These are phyloP conservation scores for Eurystomus glaucurus DNA, from an alignment of 2,797 vertebrate species.

Conservation along the genomic window DNA sequence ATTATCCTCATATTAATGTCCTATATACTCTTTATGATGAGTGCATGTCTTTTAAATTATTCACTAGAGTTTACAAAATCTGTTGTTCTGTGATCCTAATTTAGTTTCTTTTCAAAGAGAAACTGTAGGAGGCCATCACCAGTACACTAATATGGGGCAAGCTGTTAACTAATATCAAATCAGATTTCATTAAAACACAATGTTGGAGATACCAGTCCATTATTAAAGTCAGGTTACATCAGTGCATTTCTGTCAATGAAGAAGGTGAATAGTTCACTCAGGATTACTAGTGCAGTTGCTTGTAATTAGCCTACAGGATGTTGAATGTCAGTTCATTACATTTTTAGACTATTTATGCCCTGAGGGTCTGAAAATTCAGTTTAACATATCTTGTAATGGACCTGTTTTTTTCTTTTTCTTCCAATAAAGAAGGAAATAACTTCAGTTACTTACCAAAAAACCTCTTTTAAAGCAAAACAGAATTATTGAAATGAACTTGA, in stretches of 20 bases:
- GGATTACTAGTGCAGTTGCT: conserved; percentile 54
- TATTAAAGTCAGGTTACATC: conserved; percentile 73
- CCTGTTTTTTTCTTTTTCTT: neutral
- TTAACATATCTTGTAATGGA: neutral
- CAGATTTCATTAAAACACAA: conserved; percentile 73
- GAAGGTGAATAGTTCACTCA: conserved; percentile 80
- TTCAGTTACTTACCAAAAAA: neutral
- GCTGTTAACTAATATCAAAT: conserved; percentile 79
- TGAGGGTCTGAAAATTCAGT: neutral
- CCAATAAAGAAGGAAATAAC: neutral
- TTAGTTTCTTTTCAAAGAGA: conserved; percentile 25
- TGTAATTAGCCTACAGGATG: conserved; percentile 64
- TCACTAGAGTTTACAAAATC: conserved; percentile 3
- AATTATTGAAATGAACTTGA: neutral
- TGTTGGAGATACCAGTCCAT: conserved; percentile 55
- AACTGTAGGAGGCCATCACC: conserved; percentile 49
- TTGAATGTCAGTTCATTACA: conserved; percentile 5
- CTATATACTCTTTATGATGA: neutral
- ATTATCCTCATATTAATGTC: neutral
- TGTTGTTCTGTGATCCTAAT: conserved; percentile 12
- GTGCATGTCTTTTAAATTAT: neutral
- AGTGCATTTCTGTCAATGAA: conserved; percentile 65
- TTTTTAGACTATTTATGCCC: conserved; percentile 10
- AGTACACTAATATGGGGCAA: conserved; percentile 57
- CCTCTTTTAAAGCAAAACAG: neutral